phyloP scores from a whole-genome alignment of 2,888 invertebrate species.

The Cataglyphis rosenhaueri region DNA sequence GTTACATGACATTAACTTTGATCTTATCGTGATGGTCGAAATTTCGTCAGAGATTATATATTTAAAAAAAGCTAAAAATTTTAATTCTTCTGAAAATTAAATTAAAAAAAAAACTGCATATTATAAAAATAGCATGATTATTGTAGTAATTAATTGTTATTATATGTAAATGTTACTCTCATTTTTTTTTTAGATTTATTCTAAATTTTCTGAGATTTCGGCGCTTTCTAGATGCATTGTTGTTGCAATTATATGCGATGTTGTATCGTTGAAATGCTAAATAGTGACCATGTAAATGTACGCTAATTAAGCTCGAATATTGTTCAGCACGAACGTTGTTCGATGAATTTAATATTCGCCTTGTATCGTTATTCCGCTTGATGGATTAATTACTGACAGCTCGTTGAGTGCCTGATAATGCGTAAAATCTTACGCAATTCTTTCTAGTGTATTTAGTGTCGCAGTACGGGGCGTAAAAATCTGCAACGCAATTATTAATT shows the following conservation, averaged over 20 bases:
- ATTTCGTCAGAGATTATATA: neutral
- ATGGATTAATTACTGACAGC: constrained; percentile 49
- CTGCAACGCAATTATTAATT: neutral
- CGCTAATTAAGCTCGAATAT: constrained; percentile 48
- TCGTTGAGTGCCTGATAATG: constrained; percentile 28
- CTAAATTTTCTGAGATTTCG: constrained; percentile 1
- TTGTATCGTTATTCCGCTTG: constrained; percentile 34
- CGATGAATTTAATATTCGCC: constrained; percentile 43
- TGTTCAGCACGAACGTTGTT: constrained; percentile 5
- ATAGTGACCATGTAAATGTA: constrained; percentile 38
- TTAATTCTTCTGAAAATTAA: neutral
- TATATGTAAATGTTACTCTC: neutral
- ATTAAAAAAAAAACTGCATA: neutral
- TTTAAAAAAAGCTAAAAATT: neutral
- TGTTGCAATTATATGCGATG: constrained; percentile 5
- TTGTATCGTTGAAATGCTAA: constrained; percentile 38
- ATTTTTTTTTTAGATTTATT: neutral
- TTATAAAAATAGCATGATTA: neutral
- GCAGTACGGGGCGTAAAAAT: neutral
- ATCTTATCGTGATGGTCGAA: neutral
- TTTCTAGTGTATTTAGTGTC: neutral
- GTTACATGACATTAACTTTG: constrained; percentile 11
- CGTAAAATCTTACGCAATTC: constrained; percentile 11
- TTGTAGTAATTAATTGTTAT: neutral
- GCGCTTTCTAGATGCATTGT: neutral